phyloP scores from a whole-genome alignment of 2,797 vertebrate species.

The Chlorospingus flavigularis region DNA sequence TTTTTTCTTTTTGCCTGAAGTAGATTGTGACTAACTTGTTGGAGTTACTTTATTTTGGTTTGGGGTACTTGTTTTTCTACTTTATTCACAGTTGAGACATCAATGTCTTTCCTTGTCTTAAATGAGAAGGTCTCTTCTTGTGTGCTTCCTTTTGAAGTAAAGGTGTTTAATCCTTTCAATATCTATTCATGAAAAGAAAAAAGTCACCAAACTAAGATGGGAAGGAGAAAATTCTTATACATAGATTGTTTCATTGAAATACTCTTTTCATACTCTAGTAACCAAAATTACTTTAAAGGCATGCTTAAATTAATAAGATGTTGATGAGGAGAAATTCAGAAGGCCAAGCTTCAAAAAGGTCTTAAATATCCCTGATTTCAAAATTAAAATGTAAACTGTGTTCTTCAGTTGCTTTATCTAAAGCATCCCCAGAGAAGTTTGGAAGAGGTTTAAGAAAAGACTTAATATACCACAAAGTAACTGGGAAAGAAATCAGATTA shows the following conservation, averaged over 20 bases:
- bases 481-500: slow-evolving; percentile 26
- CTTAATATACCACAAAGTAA: slow-evolving; percentile 22
- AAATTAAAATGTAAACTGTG: neutral
- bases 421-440: neutral
- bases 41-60: neutral
- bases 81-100: neutral
- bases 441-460: slow-evolving; percentile 15
- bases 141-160: neutral
- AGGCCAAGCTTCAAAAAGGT: neutral
- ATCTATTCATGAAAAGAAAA: neutral
- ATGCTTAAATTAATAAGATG: neutral
- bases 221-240: neutral
- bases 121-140: neutral
- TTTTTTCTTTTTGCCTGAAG: neutral
- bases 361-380: neutral
- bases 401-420: slow-evolving; percentile 13
- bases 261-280: neutral
- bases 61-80: neutral
- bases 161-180: neutral
- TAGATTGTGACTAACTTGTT: neutral
- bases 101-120: neutral
- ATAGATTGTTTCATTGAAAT: neutral
- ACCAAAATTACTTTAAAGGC: neutral
- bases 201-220: neutral
- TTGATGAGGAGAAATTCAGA: neutral